Evolutionary conservation across 2,113 vertebrate species (phyloP), one percentile per base, ranked within the genome.

Genomic region (Cinclus mexicanus): DNA sequence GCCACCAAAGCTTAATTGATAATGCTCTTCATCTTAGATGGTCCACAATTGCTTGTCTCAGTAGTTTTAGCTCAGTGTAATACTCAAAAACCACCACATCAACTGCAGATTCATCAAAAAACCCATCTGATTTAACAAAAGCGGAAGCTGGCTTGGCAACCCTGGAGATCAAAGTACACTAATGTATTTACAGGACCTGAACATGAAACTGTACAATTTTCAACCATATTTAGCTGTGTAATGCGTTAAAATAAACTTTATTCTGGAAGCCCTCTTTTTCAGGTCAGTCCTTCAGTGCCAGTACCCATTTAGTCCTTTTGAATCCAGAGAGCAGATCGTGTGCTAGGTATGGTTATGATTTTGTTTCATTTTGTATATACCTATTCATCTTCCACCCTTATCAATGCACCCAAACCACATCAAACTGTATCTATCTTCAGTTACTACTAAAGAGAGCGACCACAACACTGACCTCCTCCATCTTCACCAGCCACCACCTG

Each of bases 1-100:
- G 85, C 78, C 82, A 91, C 84, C 78, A 85, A 87, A 94, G 74
- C 87, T 94, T 95, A 96, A 95, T 90, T 93, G 78, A 69, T 91
- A 90, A 87, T 77, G 49, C 55, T 81, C 61, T 59, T 92, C 72
- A 86, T 74, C 91, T 90, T 55, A 92, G 76, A 89, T 53, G 70
- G 50, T 70, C 77, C 72, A 64, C 86, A 84, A 84, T 72, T 91
- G 77, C 91, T 94, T 87, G 91, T 83, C 76, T 93, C 88, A 90
- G 92, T 91, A 90, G 89, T 90, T 96, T 94, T 69, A 85, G 78
- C 33, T 90, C 81, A 50, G 55, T 47, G 61, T 76, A 91, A 57
- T 70, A 67, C 82, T 88, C 90, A 77, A 65, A 95, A 86, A 57
- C 57, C 63, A 87, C 89, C 59, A 50, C 55, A 90, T 52, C 67